Percentiles rank a stretch among this genome's conserved stretches.
phyloP scores from a whole-genome alignment of 2,888 invertebrate genomes.

The Cetonia aurata region DNA sequence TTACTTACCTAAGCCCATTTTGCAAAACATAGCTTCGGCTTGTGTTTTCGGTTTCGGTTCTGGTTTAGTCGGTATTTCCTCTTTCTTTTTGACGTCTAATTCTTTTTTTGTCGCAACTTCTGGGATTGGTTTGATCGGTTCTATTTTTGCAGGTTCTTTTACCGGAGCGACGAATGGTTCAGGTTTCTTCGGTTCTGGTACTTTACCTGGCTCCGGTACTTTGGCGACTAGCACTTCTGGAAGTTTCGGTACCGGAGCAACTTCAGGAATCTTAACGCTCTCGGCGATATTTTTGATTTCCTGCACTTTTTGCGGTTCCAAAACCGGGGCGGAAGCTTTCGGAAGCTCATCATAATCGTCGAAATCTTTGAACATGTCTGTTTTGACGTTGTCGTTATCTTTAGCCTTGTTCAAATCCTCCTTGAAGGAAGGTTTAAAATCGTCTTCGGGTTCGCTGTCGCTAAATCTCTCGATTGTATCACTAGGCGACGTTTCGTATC shows the following conservation, averaged over 20 bases:
- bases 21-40: slow-evolving; percentile 79
- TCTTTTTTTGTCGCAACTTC: slow-evolving; percentile 40
- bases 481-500: slow-evolving; percentile 36
- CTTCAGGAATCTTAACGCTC: slow-evolving; percentile 48
- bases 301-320: slow-evolving; percentile 30
- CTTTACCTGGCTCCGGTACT: slow-evolving; percentile 41
- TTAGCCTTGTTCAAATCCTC: slow-evolving; percentile 46
- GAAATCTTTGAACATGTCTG: slow-evolving; percentile 59
- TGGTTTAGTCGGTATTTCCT: slow-evolving; percentile 39
- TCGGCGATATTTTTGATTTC: slow-evolving; percentile 39
- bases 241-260: slow-evolving; percentile 41
- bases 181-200: slow-evolving; percentile 50
- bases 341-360: slow-evolving; percentile 56
- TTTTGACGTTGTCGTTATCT: slow-evolving; percentile 44
- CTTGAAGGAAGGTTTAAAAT: slow-evolving; percentile 57
- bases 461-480: slow-evolving; percentile 71
- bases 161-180: slow-evolving; percentile 46
- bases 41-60: slow-evolving; percentile 47
- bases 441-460: slow-evolving; percentile 72
- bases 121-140: slow-evolving; percentile 46
- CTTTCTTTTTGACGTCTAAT: slow-evolving; percentile 42
- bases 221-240: slow-evolving; percentile 38
- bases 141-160: slow-evolving; percentile 43
- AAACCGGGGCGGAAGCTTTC: slow-evolving; percentile 46
- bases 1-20: slow-evolving; percentile 77